phyloP scores from a whole-genome alignment of 2,113 vertebrate genomes.

The Nycticryphes semicollaris region DNA sequence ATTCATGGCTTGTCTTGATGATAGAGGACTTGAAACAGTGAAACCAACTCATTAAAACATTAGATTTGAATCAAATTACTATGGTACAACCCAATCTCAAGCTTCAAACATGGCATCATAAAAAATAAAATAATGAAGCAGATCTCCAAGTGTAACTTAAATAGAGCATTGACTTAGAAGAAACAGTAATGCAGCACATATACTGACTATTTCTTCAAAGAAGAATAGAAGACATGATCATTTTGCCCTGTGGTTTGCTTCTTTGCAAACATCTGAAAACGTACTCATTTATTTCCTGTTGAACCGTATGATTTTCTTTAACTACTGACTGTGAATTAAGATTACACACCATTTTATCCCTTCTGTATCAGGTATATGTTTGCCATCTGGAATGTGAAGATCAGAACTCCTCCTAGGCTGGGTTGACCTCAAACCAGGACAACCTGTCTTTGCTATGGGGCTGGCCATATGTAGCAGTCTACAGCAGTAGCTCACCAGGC shows the following conservation, averaged over 20 bases:
- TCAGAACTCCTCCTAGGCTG: neutral
- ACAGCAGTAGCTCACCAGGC: neutral
- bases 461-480: neutral
- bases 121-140: neutral
- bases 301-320: neutral
- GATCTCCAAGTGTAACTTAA: neutral
- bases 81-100: neutral
- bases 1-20: neutral
- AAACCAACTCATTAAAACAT: neutral
- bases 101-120: neutral
- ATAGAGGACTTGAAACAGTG: neutral
- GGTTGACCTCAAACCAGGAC: neutral
- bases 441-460: neutral
- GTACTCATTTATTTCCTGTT: neutral
- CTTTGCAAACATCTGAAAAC: neutral
- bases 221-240: accelerated
- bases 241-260: neutral
- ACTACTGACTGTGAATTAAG: neutral
- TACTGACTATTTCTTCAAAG: neutral
- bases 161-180: neutral
- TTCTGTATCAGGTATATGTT: neutral
- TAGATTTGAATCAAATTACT: neutral
- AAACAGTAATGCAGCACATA: neutral
- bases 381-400: neutral
- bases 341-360: neutral